A percentile compares a stretch with the other conserved stretches of the same genome.
These are phyloP conservation scores for Mohoua ochrocephala DNA, from an alignment of 2,113 vertebrate species.

Conservation along the genomic window DNA sequence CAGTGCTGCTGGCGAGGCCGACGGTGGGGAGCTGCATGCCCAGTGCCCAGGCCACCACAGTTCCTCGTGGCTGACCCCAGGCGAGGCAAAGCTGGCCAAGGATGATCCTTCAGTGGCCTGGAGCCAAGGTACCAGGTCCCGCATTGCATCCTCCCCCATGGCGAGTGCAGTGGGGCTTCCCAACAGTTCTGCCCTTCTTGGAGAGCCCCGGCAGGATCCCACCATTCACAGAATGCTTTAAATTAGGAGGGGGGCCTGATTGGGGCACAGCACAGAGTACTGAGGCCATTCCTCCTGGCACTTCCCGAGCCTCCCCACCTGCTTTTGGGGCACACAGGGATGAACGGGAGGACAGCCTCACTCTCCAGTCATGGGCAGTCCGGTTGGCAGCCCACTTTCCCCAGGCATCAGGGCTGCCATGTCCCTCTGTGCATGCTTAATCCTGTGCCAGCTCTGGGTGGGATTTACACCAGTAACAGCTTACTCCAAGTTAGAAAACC, in stretches of 20 bases:
- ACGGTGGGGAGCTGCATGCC: fast-evolving
- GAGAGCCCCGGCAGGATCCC: background rate
- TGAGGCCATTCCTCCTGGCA: background rate
- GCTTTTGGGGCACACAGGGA: background rate
- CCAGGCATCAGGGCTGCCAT: background rate
- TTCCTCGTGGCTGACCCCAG: background rate
- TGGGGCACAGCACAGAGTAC: background rate
- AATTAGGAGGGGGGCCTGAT: background rate
- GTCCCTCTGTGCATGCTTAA: background rate
- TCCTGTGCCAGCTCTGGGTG: background rate
- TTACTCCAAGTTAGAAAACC: background rate
- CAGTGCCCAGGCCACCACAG: fast-evolving
- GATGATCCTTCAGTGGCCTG: background rate
- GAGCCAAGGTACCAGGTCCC: fast-evolving
- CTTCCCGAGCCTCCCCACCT: background rate
- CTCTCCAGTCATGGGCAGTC: background rate
- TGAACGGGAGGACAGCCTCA: background rate
- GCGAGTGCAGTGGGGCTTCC: fast-evolving
- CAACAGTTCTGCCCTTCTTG: background rate
- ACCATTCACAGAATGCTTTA: background rate
- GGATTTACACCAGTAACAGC: background rate
- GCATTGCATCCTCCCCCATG: background rate
- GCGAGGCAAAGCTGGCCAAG: background rate
- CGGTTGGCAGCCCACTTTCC: background rate
- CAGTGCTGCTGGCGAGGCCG: fast-evolving